Conservation (phyloP, 1,140 invertebrate species). For the Ceratitis capitata region DNA sequence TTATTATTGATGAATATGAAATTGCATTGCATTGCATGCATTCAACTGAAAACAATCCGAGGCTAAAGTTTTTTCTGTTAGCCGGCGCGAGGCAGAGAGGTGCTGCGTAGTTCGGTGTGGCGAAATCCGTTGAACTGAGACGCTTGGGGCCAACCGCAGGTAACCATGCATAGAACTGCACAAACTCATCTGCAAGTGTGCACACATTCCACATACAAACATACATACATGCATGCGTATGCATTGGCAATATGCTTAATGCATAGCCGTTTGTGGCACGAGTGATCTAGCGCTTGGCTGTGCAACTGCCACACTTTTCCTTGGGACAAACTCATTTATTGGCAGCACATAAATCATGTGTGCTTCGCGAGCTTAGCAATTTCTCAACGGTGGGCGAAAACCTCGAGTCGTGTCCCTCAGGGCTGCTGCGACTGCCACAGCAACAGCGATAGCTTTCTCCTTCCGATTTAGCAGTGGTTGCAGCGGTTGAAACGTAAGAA, state of each 20-base stretch:
- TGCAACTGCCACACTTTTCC: background rate
- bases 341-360: conserved; percentile 19
- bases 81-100: background rate
- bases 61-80: background rate
- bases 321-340: conserved; percentile 25
- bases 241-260: too few species aligned
- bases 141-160: conserved; percentile 30
- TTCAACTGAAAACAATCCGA: conserved; percentile 32
- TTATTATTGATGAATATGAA: conserved; percentile 38
- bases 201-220: background rate
- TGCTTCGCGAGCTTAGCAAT: background rate
- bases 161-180: conserved; percentile 10
- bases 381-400: conserved; percentile 3
- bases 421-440: too few species aligned
- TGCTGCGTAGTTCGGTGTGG: too few species aligned
- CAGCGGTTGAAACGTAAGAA: background rate
- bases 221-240: background rate
- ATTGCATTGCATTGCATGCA: conserved; percentile 37
- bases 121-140: background rate
- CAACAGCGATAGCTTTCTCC: conserved; percentile 1
- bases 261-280: too few species aligned
- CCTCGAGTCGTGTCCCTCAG: conserved; percentile 12
- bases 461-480: background rate
- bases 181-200: background rate
- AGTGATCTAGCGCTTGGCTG: background rate